Evolutionary conservation across 2,888 invertebrate species (phyloP), one percentile per base, ranked within the genome.

Genomic region (Koerneria pararmatus): DNA sequence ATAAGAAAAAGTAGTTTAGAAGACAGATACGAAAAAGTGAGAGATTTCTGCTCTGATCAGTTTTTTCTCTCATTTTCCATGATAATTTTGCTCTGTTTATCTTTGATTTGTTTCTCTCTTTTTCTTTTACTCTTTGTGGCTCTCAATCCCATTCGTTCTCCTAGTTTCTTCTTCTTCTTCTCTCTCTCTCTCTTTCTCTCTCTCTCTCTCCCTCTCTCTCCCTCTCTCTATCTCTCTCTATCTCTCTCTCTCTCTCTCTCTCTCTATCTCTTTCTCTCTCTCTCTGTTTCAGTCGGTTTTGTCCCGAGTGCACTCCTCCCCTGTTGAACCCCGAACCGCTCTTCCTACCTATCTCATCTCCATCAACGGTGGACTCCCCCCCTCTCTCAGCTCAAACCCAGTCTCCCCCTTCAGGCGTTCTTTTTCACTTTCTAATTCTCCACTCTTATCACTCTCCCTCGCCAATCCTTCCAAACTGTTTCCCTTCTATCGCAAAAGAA

Each of bases 201-300:
- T 15, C 41, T 6, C 41, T 41, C 27, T n/a, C 41, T 41, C 59
- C 27, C 59, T 19, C 59, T 59, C 59, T 31, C 31, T 58, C 35
- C 57, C 22, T 15, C 41, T n/a, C n/a, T 19, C 29, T 51, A 11
- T 24, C 51, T 51, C 51, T 51, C 15, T 41, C 11, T 8, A 8
- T 15, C 8, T 15, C 15, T 41, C 41, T 41, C 15, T 41, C 15
- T 34, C 34, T n/a, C 34, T 8, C 31, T 35, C 24, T 29, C 58
- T 24, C 22, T 37, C 58, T 41, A 58, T 46, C 58, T 37, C 46
- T 58, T 46, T 41, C 58, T 37, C 46, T 58, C 29, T n/a, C 27
- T 56, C 22, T 11, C 31, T 31, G 22, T 5, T 56, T 54, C 19
- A 29, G 22, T 27, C 24, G 11, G 24, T 53, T 15, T 22, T 53